These are phyloP conservation scores for Anoura caudifer DNA, from an alignment of 2,113 vertebrate species.

Conservation along the genomic window DNA sequence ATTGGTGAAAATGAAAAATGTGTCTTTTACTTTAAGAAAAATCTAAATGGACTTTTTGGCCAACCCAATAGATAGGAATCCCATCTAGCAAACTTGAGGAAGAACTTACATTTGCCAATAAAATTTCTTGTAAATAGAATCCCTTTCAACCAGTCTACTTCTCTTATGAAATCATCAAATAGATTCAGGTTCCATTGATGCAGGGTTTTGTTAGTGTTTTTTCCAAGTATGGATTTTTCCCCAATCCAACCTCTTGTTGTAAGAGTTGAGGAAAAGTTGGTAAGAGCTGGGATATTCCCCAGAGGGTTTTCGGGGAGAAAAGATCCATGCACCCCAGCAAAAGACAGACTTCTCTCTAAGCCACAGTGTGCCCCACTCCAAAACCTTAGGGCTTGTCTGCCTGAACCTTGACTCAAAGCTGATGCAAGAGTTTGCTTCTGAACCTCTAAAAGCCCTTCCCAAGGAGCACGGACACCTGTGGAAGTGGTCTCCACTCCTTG, in stretches of 20 bases:
- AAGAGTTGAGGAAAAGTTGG: neutral
- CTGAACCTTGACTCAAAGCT: neutral
- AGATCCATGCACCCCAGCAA: neutral
- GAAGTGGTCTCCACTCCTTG: neutral
- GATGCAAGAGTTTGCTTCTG: neutral
- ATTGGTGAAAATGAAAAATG: too few species aligned
- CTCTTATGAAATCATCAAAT: neutral
- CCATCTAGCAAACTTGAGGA: neutral
- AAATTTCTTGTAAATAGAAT: neutral
- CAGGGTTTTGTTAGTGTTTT: neutral
- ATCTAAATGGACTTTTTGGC: too few species aligned
- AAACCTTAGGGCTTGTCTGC: neutral
- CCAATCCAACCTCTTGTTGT: neutral
- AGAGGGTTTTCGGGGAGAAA: neutral
- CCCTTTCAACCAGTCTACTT: neutral
- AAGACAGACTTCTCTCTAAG: neutral
- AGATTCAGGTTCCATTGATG: neutral
- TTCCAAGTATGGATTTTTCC: neutral
- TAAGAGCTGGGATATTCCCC: neutral
- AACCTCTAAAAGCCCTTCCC: neutral
- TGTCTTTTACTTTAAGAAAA: too few species aligned
- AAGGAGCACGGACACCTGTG: neutral
- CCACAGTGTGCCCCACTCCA: too few species aligned
- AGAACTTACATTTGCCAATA: neutral
- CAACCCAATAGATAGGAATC: neutral